Evolutionary conservation across 92 coral and sea anemone species (phyloP), one percentile per base, ranked within the genome.

Genomic region (Zoanthus gigantus): DNA sequence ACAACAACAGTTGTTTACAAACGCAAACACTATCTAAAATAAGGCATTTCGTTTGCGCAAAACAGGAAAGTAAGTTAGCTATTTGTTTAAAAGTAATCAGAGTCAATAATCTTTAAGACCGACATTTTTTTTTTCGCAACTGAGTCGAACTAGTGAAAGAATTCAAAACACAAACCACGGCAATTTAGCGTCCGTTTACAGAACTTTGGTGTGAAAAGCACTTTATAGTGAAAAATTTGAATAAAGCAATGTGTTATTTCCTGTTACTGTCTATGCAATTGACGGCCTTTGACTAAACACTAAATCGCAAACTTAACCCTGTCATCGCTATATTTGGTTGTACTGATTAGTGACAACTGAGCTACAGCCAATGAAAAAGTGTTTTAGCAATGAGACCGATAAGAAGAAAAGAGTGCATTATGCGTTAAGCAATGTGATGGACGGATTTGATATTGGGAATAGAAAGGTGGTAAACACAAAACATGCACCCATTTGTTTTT

Each of bases 391-490:
- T 65, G 85, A 60, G 58, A 46, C 74, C 56, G 85, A 81, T 81
- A 81, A 81, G 75, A 81, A 81, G 76, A 67, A 81, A 81, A 29
- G 75, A 81, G 85, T 81, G 85, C 85, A 81, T 81, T 81, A 81
- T 81, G 85, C 74, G 60, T 71, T 47, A 81, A 81, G 58, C 61
- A 66, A 18, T 56, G 12, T 81, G 85, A 81, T 12, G 61, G 61
- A 81, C 76, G 85, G 73, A 50, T 81, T 52, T 81, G 85, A 81
- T 81, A 81, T 81, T 81, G 85, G 56, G 67, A 81, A 47, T 75
- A 71, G 75, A 45, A 81, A 52, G 60, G 60, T 16, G 7, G 56
- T 50, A 50, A 50, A 50, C 9, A 50, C 56, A 50, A 50, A 50
- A 50, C 56, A 50, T 50, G 12, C 82, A 77, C 30, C 66, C 11